Conservation (phyloP, 2,888 invertebrate genomes). For the Dorcus parallelipipedus region DNA sequence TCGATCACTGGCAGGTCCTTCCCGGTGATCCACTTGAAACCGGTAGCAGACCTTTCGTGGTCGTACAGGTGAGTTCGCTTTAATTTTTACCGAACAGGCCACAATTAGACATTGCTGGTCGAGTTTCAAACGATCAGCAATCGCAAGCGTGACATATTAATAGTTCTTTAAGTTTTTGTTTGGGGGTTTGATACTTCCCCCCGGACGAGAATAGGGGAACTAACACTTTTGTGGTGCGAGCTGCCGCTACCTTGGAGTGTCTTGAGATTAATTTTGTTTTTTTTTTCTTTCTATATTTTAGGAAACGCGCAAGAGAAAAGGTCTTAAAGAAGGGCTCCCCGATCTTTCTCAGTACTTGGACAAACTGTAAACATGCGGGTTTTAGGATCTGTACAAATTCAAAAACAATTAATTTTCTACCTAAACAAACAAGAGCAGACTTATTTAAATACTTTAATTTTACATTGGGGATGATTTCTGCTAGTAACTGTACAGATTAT, state of each 20-base stretch:
- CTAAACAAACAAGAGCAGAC: neutral
- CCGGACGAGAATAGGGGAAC: conserved; percentile 51
- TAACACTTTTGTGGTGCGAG: conserved; percentile 36
- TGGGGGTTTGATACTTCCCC: conserved; percentile 33
- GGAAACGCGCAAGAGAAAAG: conserved; percentile 98
- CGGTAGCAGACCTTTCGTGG: conserved; percentile 68
- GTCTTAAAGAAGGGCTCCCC: conserved; percentile 96
- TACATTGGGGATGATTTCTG: neutral
- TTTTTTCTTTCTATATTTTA: conserved; percentile 47
- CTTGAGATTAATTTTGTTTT: neutral
- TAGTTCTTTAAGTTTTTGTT: conserved; percentile 50
- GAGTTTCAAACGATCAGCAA: conserved; percentile 29
- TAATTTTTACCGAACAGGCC: conserved; percentile 20
- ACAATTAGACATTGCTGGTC: conserved; percentile 41
- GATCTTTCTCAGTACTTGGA: conserved; percentile 94
- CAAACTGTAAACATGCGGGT: conserved; percentile 79
- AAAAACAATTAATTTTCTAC: conserved; percentile 29
- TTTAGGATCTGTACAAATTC: conserved; percentile 48
- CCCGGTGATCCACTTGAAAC: conserved; percentile 91
- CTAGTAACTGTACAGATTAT: conserved; percentile 17
- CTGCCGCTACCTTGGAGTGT: no score
- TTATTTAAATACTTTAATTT: conserved; percentile 6
- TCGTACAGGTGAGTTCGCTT: conserved; percentile 65
- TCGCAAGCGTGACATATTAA: conserved; percentile 50
- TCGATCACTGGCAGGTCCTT: conserved; percentile 99